phyloP scores from a whole-genome alignment of 2,888 invertebrate genomes.

The Mechanitis messenoides region DNA sequence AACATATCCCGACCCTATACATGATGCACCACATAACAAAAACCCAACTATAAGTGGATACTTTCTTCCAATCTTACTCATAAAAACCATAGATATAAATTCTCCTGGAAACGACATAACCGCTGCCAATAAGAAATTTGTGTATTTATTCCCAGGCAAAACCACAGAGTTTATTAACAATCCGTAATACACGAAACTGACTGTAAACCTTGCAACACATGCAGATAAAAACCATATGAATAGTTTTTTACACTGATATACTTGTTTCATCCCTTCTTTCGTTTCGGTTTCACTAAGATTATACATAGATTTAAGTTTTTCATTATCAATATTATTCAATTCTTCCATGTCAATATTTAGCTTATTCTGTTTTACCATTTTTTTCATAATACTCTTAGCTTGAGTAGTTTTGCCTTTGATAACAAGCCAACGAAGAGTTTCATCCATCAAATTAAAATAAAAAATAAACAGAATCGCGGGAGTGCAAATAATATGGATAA shows the following conservation, averaged over 20 bases:
- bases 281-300: no score
- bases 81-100: constrained; percentile 49
- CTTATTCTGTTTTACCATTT: no score
- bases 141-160: constrained; percentile 59
- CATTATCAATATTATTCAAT: no score
- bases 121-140: constrained; percentile 57
- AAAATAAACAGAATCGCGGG: constrained; percentile 41
- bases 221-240: constrained; percentile 46
- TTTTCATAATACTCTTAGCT: no score
- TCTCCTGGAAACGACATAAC: constrained; percentile 65
- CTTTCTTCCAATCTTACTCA: constrained; percentile 60
- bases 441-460: no score
- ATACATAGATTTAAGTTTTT: no score
- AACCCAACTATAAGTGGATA: constrained; percentile 50
- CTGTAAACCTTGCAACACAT: constrained; percentile 46
- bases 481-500: constrained; percentile 52
- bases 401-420: no score
- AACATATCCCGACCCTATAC: constrained; percentile 26
- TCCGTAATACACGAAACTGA: constrained; percentile 60
- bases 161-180: constrained; percentile 58
- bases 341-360: no score
- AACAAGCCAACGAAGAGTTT: no score
- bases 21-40: constrained; percentile 39
- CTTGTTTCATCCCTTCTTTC: no score
- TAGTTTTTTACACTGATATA: constrained; percentile 50